phyloP scores from a whole-genome alignment of 2,888 invertebrate species.

The Ectobius pallidus region DNA sequence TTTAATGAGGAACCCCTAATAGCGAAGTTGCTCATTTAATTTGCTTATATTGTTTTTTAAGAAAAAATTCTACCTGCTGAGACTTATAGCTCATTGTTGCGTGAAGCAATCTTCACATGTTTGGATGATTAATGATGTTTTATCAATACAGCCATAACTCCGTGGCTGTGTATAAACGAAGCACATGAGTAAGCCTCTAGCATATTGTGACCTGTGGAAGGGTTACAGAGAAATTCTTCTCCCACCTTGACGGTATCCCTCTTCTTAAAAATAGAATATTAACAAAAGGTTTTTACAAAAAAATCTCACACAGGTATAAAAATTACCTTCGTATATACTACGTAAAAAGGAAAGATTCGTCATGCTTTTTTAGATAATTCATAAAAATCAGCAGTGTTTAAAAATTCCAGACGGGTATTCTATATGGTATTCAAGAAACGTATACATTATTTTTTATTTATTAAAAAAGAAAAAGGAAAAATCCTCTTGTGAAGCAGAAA shows the following conservation, averaged over 20 bases:
- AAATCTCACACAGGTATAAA: constrained; percentile 23
- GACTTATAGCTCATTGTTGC: too few species aligned
- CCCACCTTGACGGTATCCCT: background rate
- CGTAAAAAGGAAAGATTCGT: constrained; percentile 1
- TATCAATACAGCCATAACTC: constrained; percentile 26
- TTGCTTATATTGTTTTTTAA: too few species aligned
- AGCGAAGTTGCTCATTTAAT: too few species aligned
- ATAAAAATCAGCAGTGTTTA: constrained; percentile 21
- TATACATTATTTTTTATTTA: background rate
- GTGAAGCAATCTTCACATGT: background rate
- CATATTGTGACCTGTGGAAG: constrained; percentile 20
- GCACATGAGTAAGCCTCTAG: constrained; percentile 5
- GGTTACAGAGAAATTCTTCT: constrained; percentile 1
- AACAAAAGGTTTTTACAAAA: constrained; percentile 18
- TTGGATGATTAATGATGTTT: constrained; percentile 22
- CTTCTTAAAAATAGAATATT: constrained; percentile 16
- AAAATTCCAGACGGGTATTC: background rate
- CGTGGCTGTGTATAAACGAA: constrained; percentile 13
- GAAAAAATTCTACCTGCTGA: too few species aligned
- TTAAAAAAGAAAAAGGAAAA: background rate
- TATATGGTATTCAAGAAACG: background rate
- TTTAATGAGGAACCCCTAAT: too few species aligned
- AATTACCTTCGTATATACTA: constrained; percentile 10
- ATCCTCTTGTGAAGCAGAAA: background rate
- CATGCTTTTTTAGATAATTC: constrained; percentile 15